Evolutionary conservation across 2,888 invertebrate genomes (phyloP).

Genomic region (Steinernema hermaphroditum): DNA sequence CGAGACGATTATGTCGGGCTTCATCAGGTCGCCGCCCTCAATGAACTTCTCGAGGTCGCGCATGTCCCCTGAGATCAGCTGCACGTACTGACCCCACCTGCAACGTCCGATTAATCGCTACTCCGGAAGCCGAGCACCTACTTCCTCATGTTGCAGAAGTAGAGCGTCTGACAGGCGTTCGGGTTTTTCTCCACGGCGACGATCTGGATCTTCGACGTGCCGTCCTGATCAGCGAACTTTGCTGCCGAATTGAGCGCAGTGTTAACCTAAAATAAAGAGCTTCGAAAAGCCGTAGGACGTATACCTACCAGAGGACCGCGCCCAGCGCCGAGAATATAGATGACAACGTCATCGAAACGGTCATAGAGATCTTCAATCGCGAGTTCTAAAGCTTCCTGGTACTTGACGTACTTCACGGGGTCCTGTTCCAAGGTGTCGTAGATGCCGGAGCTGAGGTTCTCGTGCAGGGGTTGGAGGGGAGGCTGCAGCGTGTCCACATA

Average conservation of each 20-base stretch:
- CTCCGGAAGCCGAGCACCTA: conserved; percentile 29
- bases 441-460: conserved; percentile 90
- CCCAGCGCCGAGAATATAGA: conserved; percentile 91
- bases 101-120: conserved; percentile 2
- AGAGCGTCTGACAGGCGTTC: conserved; percentile 76
- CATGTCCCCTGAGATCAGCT: conserved; percentile 70
- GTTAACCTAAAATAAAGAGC: conserved; percentile 45
- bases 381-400: conserved; percentile 53
- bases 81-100: conserved; percentile 64
- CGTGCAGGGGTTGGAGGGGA: conserved; percentile 88
- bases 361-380: conserved; percentile 45
- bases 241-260: conserved; percentile 69
- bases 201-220: conserved; percentile 67
- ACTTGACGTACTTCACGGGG: conserved; percentile 82
- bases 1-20: conserved; percentile 81
- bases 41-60: conserved; percentile 65
- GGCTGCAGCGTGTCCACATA: conserved; percentile 60
- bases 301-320: conserved; percentile 94
- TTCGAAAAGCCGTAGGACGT: no score
- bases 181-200: conserved; percentile 98
- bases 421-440: conserved; percentile 98
- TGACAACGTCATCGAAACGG: conserved; percentile 66
- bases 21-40: conserved; percentile 71
- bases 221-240: conserved; percentile 38
- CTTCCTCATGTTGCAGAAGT: conserved; percentile 49